Evolutionary conservation across 2,113 vertebrate genomes (phyloP).

Genomic region (Oceanites oceanicus): DNA sequence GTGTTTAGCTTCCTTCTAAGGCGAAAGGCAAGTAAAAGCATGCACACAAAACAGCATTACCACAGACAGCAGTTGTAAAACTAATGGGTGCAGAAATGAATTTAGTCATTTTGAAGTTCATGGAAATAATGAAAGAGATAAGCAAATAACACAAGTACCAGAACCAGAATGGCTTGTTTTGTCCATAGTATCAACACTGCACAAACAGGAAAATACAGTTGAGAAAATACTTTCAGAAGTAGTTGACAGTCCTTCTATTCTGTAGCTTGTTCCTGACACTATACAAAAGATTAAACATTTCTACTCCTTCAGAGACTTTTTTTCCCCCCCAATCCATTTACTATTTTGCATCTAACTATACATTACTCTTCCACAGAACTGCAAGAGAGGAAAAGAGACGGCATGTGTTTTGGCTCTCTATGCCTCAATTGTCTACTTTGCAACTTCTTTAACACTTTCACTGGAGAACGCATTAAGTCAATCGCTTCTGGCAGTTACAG

Average conservation of each 20-base stretch:
- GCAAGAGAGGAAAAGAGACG: rapidly evolving
- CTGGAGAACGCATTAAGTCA: neutral
- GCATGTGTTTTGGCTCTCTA: neutral
- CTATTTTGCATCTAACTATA: neutral
- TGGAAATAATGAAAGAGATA: neutral
- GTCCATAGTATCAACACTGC: neutral
- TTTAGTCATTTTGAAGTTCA: neutral
- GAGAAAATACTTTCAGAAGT: neutral
- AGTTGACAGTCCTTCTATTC: neutral
- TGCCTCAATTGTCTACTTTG: neutral
- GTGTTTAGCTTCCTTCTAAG: neutral
- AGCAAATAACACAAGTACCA: constrained; percentile 10
- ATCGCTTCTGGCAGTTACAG: neutral
- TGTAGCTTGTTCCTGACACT: neutral
- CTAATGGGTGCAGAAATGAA: neutral
- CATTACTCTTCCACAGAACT: neutral
- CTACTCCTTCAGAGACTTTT: neutral
- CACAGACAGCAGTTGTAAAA: neutral
- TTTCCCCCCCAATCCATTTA: neutral
- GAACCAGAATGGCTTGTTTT: constrained; percentile 34
- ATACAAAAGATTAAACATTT: neutral
- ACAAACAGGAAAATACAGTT: neutral
- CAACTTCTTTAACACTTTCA: neutral
- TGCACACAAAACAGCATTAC: neutral
- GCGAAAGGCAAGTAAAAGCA: constrained; percentile 37